Conservation (phyloP, 2,113 vertebrate species). For the Addax nasomaculatus region DNA sequence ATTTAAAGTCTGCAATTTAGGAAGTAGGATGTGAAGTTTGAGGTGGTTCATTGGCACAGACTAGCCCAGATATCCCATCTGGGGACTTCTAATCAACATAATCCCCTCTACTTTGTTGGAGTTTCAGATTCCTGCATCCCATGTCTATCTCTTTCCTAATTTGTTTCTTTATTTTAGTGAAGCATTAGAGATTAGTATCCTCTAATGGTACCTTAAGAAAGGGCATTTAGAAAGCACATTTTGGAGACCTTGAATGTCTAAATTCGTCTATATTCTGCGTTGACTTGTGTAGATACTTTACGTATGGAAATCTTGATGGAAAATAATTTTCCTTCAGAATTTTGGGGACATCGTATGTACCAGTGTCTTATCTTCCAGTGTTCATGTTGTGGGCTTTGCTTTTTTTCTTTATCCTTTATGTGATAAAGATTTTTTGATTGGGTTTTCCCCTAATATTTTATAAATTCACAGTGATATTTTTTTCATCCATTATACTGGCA, state of each 20-base stretch:
- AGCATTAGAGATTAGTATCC: background rate
- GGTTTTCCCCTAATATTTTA: background rate
- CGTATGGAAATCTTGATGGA: background rate
- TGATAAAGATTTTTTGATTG: background rate
- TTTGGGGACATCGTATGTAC: background rate
- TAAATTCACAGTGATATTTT: background rate
- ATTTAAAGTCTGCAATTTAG: background rate
- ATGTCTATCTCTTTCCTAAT: background rate
- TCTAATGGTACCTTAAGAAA: background rate
- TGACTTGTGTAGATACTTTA: background rate
- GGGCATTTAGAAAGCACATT: background rate
- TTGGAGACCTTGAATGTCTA: background rate
- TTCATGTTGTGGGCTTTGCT: background rate
- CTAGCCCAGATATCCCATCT: background rate
- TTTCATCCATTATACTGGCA: background rate
- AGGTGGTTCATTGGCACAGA: background rate
- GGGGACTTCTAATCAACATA: background rate
- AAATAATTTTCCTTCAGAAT: conserved; percentile 1
- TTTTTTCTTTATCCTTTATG: background rate
- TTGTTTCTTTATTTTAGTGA: background rate
- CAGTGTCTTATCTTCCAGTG: background rate
- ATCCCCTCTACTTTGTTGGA: background rate
- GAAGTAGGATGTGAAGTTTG: background rate
- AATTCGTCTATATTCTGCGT: background rate
- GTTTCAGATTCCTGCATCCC: background rate